Base-by-base conservation (phyloP, 1,140 invertebrate species). In the Aricia agestis region DNA sequence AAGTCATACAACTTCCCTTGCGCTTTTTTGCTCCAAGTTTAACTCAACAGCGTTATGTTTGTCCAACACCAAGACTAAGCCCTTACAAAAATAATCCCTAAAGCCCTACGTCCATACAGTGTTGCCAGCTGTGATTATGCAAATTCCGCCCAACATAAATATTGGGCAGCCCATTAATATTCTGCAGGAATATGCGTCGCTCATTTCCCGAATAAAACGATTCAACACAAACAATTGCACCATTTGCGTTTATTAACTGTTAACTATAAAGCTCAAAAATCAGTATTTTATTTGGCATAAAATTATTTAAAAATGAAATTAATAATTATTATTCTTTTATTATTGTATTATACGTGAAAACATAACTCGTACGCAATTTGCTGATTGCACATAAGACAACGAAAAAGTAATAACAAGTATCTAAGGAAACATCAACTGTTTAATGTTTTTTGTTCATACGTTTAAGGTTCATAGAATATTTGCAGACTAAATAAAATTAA, bases 141-240 rank as follows among this genome's bases (percentile, higher is more conserved):
- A 91, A 91, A 91, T 89, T 87, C 82, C 83, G 76, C 81, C 79
- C 79, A 83, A 85, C 86, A 89, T 89, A 89, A 91, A 91, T 91
- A 89, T 91, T 89, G 86, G 89, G 87, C 85, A 83, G 82, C 72
- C 77, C 86, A 91, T 91, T 91, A 91, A 89, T 91, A 91, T 91
- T 91, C 89, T 78, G 81, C 79, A 81, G 83, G 82, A 89, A 86
- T 86, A 86, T 84, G 86, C 82, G 85, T 83, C 86, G 83, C 79
- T 81, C 82, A 82, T 78, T 89, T 84, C 82, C 79, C 84, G 83
- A 81, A 83, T 82, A 87, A 84, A 86, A 83, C 78, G 76, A 76
- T 79, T 75, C 75, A 67, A 76, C 79, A 82, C 79, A 75, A 80
- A 74, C 73, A 71, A 77, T 81, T 80, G 75, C 78, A 77, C 71